A percentile compares a stretch with the other conserved stretches of the same genome.
phyloP scores from a whole-genome alignment of 2,113 vertebrate genomes.

The Crotalus tigris region DNA sequence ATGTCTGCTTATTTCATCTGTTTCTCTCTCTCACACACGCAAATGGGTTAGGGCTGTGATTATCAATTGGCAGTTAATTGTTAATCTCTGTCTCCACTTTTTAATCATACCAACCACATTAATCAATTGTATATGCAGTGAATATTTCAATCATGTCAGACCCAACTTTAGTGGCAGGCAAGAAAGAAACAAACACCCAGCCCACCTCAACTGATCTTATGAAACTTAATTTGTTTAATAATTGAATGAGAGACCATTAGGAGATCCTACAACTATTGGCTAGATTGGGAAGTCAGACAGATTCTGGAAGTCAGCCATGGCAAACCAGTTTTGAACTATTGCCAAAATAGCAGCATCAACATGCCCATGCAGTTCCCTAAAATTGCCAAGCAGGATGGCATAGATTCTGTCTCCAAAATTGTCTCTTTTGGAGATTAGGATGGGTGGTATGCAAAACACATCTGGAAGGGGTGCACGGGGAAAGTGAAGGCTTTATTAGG shows the following conservation, averaged over 20 bases:
- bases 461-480: neutral
- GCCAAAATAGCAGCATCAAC: neutral
- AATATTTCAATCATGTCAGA: neutral
- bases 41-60: neutral
- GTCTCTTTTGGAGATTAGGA: neutral
- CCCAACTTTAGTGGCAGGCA: neutral
- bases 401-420: neutral
- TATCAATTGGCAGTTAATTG: neutral
- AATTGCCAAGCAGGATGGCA: neutral
- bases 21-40: neutral
- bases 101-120: neutral
- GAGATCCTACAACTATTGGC: neutral
- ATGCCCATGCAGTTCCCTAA: neutral
- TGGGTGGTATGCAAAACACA: neutral
- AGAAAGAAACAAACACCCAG: neutral
- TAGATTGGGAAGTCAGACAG: neutral
- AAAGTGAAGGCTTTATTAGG: neutral
- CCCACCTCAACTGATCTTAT: neutral
- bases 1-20: neutral
- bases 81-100: neutral
- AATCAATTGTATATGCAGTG: neutral
- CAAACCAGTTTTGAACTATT: neutral
- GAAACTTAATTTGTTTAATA: neutral
- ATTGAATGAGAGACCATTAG: neutral
- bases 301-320: neutral